Conservation (phyloP, 2,888 invertebrate genomes). For the Aphidoletes aphidimyza region DNA sequence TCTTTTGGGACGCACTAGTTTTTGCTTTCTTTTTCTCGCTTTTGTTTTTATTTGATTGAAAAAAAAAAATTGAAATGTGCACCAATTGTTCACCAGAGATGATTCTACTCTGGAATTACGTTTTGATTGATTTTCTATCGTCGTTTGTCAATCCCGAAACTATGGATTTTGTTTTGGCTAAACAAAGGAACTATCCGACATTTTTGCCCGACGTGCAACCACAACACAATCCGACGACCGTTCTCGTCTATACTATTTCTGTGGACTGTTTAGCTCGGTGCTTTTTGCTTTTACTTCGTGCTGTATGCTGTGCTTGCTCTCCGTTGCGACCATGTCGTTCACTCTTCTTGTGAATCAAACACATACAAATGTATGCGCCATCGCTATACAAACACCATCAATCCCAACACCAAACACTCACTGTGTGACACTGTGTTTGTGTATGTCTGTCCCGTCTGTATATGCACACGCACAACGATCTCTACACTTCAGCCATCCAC, state of each 20-base stretch:
- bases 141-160: neutral
- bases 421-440: neutral
- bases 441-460: neutral
- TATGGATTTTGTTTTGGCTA: neutral
- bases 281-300: slow-evolving; percentile 21
- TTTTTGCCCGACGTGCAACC: slow-evolving; percentile 49
- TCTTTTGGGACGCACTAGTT: neutral
- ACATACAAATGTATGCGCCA: slow-evolving; percentile 34
- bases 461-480: neutral
- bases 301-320: neutral
- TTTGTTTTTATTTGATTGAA: neutral
- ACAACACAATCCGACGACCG: slow-evolving; percentile 47
- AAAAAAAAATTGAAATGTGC: neutral
- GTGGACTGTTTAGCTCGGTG: slow-evolving; percentile 47
- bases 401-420: neutral
- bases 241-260: slow-evolving; percentile 47
- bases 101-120: neutral
- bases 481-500: neutral
- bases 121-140: slow-evolving; percentile 4
- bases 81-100: neutral
- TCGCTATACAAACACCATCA: neutral
- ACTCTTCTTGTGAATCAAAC: slow-evolving; percentile 32
- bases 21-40: neutral
- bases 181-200: slow-evolving; percentile 28
- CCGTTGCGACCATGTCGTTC: slow-evolving; percentile 41